phyloP scores from a whole-genome alignment of 1,140 invertebrate genomes.

The Drosophila lowei region DNA sequence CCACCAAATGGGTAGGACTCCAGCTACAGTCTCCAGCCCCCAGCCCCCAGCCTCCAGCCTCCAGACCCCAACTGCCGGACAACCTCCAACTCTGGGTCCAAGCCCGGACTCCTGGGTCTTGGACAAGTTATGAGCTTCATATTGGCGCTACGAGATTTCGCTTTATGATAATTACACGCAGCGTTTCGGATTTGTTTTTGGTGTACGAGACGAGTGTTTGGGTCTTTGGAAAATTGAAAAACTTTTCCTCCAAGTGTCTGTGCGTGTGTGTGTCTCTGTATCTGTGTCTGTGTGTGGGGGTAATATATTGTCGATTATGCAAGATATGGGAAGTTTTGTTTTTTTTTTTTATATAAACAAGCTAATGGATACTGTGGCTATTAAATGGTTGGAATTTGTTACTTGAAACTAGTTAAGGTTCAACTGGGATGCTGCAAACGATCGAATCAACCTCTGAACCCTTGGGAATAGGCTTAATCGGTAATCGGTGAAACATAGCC shows the following conservation, averaged over 20 bases:
- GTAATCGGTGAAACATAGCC: too few species aligned
- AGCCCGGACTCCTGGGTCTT: not conserved
- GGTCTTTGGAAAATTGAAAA: conserved; percentile 69
- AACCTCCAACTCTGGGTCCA: too few species aligned
- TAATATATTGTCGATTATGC: conserved; percentile 70
- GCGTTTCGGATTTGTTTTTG: conserved; percentile 59
- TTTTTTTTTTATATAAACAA: conserved; percentile 38
- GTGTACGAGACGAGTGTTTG: conserved; percentile 47
- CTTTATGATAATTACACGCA: conserved; percentile 78
- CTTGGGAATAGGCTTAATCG: not conserved
- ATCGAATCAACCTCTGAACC: not conserved
- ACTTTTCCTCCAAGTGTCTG: conserved; percentile 37
- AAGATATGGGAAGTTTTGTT: conserved; percentile 52
- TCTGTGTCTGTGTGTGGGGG: conserved; percentile 14
- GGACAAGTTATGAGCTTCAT: conserved; percentile 64
- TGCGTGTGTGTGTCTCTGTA: not conserved
- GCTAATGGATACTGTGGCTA: conserved; percentile 54
- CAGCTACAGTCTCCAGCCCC: not conserved
- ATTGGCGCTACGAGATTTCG: conserved; percentile 72
- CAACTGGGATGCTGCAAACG: too few species aligned
- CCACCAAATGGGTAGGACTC: conserved; percentile 38
- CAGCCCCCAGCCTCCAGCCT: too few species aligned
- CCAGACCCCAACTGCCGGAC: too few species aligned
- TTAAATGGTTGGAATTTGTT: conserved; percentile 34
- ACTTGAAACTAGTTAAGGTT: not conserved